A percentile compares a stretch with the other conserved stretches of the same genome.
phyloP scores from a whole-genome alignment of 2,888 invertebrate species.

The Erebia ligea region DNA sequence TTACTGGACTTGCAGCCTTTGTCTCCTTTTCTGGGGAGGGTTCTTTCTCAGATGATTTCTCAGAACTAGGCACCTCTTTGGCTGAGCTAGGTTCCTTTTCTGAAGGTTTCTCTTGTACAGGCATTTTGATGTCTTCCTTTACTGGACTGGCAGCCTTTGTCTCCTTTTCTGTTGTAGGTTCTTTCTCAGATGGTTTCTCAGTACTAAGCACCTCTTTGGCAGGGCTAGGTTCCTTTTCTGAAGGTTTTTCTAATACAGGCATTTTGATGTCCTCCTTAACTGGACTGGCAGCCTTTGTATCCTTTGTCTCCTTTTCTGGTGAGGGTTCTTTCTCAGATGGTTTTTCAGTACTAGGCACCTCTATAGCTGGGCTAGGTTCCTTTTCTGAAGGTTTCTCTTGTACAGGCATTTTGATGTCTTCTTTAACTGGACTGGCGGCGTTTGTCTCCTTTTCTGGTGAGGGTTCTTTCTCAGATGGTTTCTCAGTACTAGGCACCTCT shows the following conservation, averaged over 20 bases:
- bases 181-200: background rate
- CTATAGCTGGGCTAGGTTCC: constrained; percentile 30
- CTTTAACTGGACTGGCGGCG: background rate
- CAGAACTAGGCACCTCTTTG: constrained; percentile 23
- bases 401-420: background rate
- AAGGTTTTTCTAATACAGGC: background rate
- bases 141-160: background rate
- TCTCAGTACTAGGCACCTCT: background rate
- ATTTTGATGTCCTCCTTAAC: background rate
- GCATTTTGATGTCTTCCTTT: background rate
- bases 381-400: constrained; percentile 31
- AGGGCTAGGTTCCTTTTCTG: constrained; percentile 34
- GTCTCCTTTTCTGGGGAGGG: background rate
- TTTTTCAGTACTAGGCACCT: background rate
- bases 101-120: background rate
- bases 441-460: background rate
- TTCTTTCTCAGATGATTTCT: background rate
- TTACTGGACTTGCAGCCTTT: background rate
- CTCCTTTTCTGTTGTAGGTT: background rate
- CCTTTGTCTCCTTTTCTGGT: background rate
- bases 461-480: background rate
- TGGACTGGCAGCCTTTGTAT: constrained; percentile 17
- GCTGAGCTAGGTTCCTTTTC: constrained; percentile 33
- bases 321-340: constrained; percentile 27
- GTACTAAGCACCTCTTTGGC: constrained; percentile 22